These are phyloP conservation scores for Fragum fragum DNA, from an alignment of 2,888 invertebrate genomes.

Conservation along the genomic window DNA sequence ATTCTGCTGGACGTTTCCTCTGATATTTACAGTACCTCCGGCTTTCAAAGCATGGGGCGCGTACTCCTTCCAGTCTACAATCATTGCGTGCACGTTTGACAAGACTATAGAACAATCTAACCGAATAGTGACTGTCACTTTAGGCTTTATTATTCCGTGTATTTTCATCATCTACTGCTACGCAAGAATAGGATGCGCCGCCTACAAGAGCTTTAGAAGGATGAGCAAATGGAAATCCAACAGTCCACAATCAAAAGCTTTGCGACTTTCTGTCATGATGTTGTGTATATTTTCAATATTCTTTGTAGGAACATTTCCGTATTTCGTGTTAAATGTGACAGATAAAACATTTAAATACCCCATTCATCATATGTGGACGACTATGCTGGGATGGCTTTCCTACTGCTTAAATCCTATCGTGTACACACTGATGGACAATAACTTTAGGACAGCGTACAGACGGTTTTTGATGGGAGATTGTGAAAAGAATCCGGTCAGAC, in stretches of 20 bases:
- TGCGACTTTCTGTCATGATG: constrained; percentile 82
- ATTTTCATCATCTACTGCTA: constrained; percentile 79
- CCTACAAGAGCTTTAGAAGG: constrained; percentile 73
- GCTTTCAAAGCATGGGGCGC: constrained; percentile 76
- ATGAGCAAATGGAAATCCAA: constrained; percentile 73
- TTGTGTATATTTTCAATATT: constrained; percentile 80
- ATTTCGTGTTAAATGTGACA: constrained; percentile 76
- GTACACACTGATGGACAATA: constrained; percentile 80
- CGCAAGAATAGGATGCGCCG: constrained; percentile 78
- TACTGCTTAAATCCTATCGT: constrained; percentile 80
- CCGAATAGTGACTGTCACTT: constrained; percentile 75
- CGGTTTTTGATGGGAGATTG: constrained; percentile 73
- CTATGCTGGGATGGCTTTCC: constrained; percentile 78
- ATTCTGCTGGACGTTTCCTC: constrained; percentile 77
- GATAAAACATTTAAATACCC: constrained; percentile 73
- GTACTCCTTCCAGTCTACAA: constrained; percentile 74
- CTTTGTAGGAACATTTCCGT: constrained; percentile 79
- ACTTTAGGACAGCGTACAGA: constrained; percentile 79
- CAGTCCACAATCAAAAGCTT: constrained; percentile 73
- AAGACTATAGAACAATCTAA: constrained; percentile 73
- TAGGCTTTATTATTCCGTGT: constrained; percentile 80
- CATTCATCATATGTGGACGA: constrained; percentile 79
- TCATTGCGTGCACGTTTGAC: constrained; percentile 79
- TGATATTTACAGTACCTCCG: constrained; percentile 75
- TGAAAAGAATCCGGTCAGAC: constrained; percentile 68